Base-by-base conservation (phyloP, 2,797 vertebrate genomes). In the Sciurus carolinensis region DNA sequence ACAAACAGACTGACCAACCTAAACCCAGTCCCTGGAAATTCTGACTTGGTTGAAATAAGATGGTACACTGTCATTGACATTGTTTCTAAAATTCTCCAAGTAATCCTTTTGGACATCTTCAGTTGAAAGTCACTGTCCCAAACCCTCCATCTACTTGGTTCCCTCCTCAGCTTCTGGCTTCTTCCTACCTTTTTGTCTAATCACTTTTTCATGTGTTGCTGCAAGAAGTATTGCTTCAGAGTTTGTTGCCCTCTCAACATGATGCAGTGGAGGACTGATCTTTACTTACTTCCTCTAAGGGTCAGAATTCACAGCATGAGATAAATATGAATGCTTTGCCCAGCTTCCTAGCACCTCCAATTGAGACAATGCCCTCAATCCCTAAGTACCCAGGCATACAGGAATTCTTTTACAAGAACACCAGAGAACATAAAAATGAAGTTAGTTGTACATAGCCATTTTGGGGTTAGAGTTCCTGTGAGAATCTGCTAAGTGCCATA, bases 161-260 rank as follows among this genome's bases (percentile, higher is more conserved):
- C 50, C 18, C 73, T 17, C 11, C 84, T 87, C 57, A 94, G 14
- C 18, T 81, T 90, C 83, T 91, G 95, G 9, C 20, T 94, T 76
- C 26, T 7, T 84, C 28, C n/a, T 0, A 66, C 5, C 28, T 71
- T 62, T 71, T 8, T 24, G 15, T 57, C 36, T 83, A 76, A 77
- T 42, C 12, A 39, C 24, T 1, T 87, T 87, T 75, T 52, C 47
- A 75, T 39, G 28, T 15, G 50, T 26, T 33, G 18, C 44, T 36
- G 18, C 30, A 54, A 91, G 66, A 84, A 83, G 18, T n/a, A 4
- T 18, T 80, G 50, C 5, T 57, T 72, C 84, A 64, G 52, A 87
- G 24, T 67, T 66, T 47, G 11, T 17, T 80, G n/a, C 7, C 12
- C 33, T 24, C 33, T 87, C 57, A 80, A 39, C 72, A 20, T 75